Evolutionary conservation across 2,888 invertebrate genomes (phyloP).

Genomic region (Euspilapteryx auroguttella): DNA sequence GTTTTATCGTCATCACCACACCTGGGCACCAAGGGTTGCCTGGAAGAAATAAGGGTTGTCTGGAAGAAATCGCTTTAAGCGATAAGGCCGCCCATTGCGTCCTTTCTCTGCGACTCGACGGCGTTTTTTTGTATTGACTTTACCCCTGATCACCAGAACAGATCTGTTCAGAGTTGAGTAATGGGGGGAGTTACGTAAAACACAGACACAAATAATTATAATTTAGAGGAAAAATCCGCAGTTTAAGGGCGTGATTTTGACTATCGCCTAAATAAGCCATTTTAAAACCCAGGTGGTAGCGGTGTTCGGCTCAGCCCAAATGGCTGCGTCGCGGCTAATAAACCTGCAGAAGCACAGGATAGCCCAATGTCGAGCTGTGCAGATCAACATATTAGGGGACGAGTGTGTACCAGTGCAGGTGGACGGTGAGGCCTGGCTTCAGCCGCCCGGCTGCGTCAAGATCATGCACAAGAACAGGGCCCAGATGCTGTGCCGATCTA

Average conservation of each 20-base stretch:
- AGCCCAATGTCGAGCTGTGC: constrained; percentile 94
- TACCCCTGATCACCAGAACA: too few species aligned
- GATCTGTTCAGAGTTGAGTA: too few species aligned
- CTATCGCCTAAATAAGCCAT: too few species aligned
- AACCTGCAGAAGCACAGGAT: constrained; percentile 96
- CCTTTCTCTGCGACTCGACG: too few species aligned
- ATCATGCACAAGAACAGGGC: constrained; percentile 97
- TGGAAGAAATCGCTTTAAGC: too few species aligned
- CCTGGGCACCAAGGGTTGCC: neutral
- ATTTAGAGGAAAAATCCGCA: too few species aligned
- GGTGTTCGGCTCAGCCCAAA: constrained; percentile 96
- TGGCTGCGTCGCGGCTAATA: constrained; percentile 93
- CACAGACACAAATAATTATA: too few species aligned
- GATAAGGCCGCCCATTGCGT: too few species aligned
- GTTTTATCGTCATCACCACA: constrained; percentile 2
- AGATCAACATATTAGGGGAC: constrained; percentile 92
- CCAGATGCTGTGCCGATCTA: constrained; percentile 92
- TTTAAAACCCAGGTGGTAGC: constrained; percentile 77
- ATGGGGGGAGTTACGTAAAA: too few species aligned
- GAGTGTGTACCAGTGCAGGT: constrained; percentile 95
- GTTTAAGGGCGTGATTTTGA: too few species aligned
- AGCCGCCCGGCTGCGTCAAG: constrained; percentile 93
- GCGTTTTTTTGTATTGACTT: too few species aligned
- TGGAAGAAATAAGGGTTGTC: too few species aligned
- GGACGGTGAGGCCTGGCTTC: constrained; percentile 98